Conservation (phyloP, 2,888 invertebrate species). For the Ophion slaviceki region DNA sequence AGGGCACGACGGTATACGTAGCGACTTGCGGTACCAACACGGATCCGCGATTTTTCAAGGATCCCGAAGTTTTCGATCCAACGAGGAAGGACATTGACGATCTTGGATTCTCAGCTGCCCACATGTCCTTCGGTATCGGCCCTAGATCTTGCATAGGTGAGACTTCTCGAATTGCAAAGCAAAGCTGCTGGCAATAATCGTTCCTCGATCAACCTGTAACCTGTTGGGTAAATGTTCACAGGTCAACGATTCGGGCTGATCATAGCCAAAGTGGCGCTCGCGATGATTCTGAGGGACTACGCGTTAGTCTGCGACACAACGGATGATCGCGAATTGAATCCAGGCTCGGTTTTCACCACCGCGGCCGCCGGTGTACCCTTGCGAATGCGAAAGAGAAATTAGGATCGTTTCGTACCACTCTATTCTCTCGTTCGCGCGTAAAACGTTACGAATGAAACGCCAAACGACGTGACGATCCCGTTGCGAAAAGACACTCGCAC, state of each 20-base stretch:
- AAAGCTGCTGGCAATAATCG: background rate
- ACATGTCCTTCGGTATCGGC: slow-evolving; percentile 76
- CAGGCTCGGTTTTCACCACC: slow-evolving; percentile 71
- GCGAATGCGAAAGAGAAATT: slow-evolving; percentile 67
- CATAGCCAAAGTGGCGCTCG: slow-evolving; percentile 72
- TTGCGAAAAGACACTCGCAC: background rate
- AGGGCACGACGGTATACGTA: slow-evolving; percentile 72
- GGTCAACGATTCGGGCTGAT: slow-evolving; percentile 74
- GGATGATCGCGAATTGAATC: slow-evolving; percentile 60
- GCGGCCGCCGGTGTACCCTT: slow-evolving; percentile 70
- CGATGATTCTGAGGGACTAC: slow-evolving; percentile 71
- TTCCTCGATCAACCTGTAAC: background rate
- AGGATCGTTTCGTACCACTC: background rate
- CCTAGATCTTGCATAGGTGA: slow-evolving; percentile 76
- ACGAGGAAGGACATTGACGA: slow-evolving; percentile 68
- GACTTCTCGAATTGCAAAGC: slow-evolving; percentile 1
- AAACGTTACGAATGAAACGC: slow-evolving; percentile 60
- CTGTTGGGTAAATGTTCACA: slow-evolving; percentile 48
- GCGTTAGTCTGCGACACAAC: slow-evolving; percentile 64
- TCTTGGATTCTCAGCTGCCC: slow-evolving; percentile 63
- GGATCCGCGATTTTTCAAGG: slow-evolving; percentile 73
- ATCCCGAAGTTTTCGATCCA: slow-evolving; percentile 73
- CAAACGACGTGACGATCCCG: background rate
- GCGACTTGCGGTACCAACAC: slow-evolving; percentile 72
- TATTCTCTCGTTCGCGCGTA: slow-evolving; percentile 28